Evolutionary conservation across 2,888 invertebrate species (phyloP), one percentile per base, ranked within the genome.

Genomic region (Uropetala carovei): DNA sequence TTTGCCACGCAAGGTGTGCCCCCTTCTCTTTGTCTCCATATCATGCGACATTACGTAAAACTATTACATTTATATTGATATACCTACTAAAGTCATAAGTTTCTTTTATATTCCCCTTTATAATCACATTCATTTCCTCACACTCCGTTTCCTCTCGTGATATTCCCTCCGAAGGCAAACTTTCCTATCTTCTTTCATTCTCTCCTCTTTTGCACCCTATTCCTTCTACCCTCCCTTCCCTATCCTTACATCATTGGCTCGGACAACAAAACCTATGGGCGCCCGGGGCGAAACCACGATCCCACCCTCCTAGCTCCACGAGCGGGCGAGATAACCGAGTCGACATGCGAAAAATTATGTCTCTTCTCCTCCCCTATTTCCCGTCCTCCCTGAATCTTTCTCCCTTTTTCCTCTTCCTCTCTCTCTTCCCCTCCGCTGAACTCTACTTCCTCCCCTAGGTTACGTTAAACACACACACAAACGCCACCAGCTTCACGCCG

Each of bases 301-400:
- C 86, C 60, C 86, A 27, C 22, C 27, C 27, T 22, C 22, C 30
- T 57, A 30, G 64, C 16, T 57, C 18, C 22, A 27, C 27, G 60
- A 30, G 60, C 60, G 43, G 64, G 43, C 60, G 64, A 89, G 89
- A 89, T 89, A 89, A 89, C 89, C 64, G 89, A 89, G 89, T 43
- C 89, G 89, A 89, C 89, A 89, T 60, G 43, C 89, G 89, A 89
- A 89, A 89, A 89, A 89, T 89, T 89, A 89, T 89, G 68, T 68
- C 89, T 64, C 13, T 43, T 60, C 43, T 64, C 92, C 92, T 27
- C 91, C 68, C 64, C 68, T 60, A n/a, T n/a, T n/a, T 18, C 68
- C 64, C 64, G 9, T 22, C 64, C 91, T n/a, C 89, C 91, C 13
- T 58, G 14, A 18, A 30, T 10, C 60, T 16, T 64, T 43, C 43